Conservation (phyloP, 2,797 vertebrate genomes). For the Triplophysa bombifrons region DNA sequence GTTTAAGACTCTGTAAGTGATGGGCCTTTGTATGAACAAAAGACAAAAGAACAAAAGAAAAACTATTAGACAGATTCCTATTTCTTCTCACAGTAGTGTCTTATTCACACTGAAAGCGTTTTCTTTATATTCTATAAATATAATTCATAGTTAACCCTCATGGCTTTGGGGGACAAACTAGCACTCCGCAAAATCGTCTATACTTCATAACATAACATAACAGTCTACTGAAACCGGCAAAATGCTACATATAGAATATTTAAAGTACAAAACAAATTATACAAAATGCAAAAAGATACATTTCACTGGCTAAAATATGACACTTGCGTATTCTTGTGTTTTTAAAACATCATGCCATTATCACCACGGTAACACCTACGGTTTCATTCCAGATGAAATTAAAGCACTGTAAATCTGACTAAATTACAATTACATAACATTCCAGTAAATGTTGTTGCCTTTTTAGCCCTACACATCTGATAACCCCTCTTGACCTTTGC, state of each 20-base stretch:
- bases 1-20: slow-evolving; percentile 72
- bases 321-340: slow-evolving; percentile 38
- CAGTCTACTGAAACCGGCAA: slow-evolving; percentile 9
- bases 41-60: slow-evolving; percentile 58
- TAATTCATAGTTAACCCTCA: slow-evolving; percentile 16
- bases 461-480: slow-evolving; percentile 4
- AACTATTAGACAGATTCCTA: slow-evolving; percentile 62
- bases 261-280: slow-evolving; percentile 72
- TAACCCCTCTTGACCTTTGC: slow-evolving; percentile 19
- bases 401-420: slow-evolving; percentile 61
- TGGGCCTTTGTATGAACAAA: slow-evolving; percentile 31
- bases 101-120: slow-evolving; percentile 61
- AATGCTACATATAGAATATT: slow-evolving; percentile 59
- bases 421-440: slow-evolving; percentile 32
- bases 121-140: slow-evolving; percentile 33
- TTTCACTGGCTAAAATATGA: slow-evolving; percentile 70
- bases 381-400: slow-evolving; percentile 68
- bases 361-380: slow-evolving; percentile 59
- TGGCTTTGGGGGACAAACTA: slow-evolving; percentile 15
- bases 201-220: neutral
- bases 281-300: slow-evolving; percentile 65
- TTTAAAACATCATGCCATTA: slow-evolving; percentile 76
- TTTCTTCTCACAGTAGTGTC: slow-evolving; percentile 53
- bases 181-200: neutral
- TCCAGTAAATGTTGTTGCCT: slow-evolving; percentile 27